Base-by-base conservation (phyloP, 2,888 invertebrate genomes). In the Neoaliturus tenellus region DNA sequence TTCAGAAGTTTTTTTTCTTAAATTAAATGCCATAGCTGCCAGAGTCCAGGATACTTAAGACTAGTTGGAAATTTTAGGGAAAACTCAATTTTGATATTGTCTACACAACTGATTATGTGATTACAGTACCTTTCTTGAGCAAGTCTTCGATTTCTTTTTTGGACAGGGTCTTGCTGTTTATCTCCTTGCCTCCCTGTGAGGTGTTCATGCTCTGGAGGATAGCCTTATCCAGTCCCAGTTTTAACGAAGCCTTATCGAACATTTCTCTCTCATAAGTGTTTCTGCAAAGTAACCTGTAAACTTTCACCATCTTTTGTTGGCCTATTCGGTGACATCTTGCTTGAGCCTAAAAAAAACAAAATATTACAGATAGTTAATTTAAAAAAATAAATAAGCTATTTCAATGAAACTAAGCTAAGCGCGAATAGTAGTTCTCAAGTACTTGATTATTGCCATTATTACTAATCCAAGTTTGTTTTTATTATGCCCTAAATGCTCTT, bases 211-310 rank as follows among this genome's bases (percentile, higher is more conserved):
- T 98, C 91, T 99, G 99, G 69, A 99, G 92, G 85, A 99, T 97
- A 48, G 99, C 99, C 91, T 99, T 99, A 91, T 99, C 99, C 73
- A 99, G 92, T 25, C 99, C 99, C 44, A 99, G 93, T 90, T 99
- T 99, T 86, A 99, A 91, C 0, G 99, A 99, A 0, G 99, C 99
- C 91, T 98, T 98, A 91, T 99, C 99, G 91, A 99, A 99, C 99
- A 99, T 99, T 92, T 99, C 99, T 84, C 99, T 93, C 92, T 99
- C 99, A 89, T 99, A 99, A 0, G 99, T 98, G 90, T 99, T 99
- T 51, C 99, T 94, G 89, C 99, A 99, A 71, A 99, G 94, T 84
- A 99, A 92, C 86, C 99, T 94, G 91, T 99, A 99, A 80, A 99
- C 98, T 92, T 99, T 99, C 0, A 99, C 99, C 95, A 97, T 97